Evolutionary conservation across 2,888 invertebrate species (phyloP), one percentile per base, ranked within the genome.

Genomic region (Ecliptopera silaceata): DNA sequence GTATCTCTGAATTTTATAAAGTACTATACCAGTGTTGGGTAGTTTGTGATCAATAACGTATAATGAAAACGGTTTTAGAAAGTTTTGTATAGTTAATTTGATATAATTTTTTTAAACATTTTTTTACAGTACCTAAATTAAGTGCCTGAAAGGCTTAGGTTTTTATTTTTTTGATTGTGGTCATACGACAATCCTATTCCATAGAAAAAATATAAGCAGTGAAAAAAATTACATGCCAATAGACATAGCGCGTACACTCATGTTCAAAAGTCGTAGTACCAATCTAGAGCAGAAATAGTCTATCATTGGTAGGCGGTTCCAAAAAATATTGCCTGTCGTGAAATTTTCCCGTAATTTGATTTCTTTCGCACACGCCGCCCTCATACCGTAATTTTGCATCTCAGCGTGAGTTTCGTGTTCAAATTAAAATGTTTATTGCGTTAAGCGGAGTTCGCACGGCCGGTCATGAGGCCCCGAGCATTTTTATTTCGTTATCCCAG

Each of bases 361-460:
- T 88, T 79, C 77, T 75, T 77, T 79, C 68, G 75, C 76, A 71
- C 75, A 75, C 74, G 72, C 77, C 84, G 79, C 85, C 87, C 87
- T 80, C 81, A 65, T 70, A 74, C 73, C 68, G 86, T 84, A 84
- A 91, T 89, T 88, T 84, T 71, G 71, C 83, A 88, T 88, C 90
- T 82, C 90, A 88, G 90, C 90, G 77, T 89, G 90, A 87, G 86
- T 82, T 89, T 90, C 83, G 87, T 82, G 88, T 84, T 79, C 85
- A 88, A 90, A 90, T 91, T 91, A 91, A 90, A 91, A 89, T 88
- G 90, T 90, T 90, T 91, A 91, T 90, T 90, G 82, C 88, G 79
- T 91, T 88, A 88, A 81, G 84, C 82, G 77, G 74, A 82, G 84
- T 90, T 89, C 88, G 90, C 90, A 89, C 88, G 88, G 77, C 82